Evolutionary conservation across 2,113 vertebrate genomes (phyloP).

Genomic region (Neogale vison): DNA sequence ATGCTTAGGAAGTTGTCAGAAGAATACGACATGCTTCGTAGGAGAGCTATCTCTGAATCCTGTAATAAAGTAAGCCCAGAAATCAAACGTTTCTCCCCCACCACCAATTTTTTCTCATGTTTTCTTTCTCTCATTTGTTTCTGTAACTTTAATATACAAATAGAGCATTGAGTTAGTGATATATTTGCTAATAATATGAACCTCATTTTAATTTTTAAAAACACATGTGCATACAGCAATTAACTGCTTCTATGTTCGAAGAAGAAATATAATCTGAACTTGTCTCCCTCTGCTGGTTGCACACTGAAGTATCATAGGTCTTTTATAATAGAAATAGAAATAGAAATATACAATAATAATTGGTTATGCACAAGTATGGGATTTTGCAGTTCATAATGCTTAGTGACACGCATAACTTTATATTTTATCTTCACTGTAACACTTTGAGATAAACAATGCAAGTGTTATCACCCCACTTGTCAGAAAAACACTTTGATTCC

Average conservation of each 20-base stretch:
- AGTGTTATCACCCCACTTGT: background rate
- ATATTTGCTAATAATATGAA: constrained; percentile 30
- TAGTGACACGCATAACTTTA: background rate
- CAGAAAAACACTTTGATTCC: constrained; percentile 25
- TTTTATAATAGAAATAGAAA: constrained; percentile 45
- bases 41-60: background rate
- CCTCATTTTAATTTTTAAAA: constrained; percentile 47
- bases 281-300: constrained; percentile 87
- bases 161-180: background rate
- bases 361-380: background rate
- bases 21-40: constrained; percentile 42
- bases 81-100: background rate
- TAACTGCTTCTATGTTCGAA: constrained; percentile 66
- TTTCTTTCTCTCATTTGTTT: background rate
- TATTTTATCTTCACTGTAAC: background rate
- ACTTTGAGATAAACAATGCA: constrained; percentile 1
- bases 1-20: constrained; percentile 36
- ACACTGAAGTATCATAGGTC: constrained; percentile 65
- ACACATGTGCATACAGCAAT: constrained; percentile 56
- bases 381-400: background rate
- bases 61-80: background rate
- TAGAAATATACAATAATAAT: constrained; percentile 9
- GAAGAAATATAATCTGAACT: constrained; percentile 77
- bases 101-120: background rate
- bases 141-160: background rate